A percentile compares a stretch with the other conserved stretches of the same genome.
Conservation (phyloP, 2,113 vertebrate genomes). For the Ondatra zibethicus region DNA sequence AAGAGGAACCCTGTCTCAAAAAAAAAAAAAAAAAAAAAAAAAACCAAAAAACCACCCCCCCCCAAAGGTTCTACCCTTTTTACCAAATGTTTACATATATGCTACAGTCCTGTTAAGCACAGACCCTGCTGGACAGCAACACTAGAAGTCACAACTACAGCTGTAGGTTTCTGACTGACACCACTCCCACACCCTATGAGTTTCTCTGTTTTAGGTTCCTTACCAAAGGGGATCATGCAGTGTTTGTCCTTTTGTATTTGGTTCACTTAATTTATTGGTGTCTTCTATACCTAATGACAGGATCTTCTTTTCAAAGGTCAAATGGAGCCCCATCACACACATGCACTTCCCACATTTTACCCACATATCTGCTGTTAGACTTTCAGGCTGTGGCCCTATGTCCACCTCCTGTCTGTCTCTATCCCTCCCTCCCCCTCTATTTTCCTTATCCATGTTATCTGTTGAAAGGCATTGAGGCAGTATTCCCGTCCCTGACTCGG, state of each 20-base stretch:
- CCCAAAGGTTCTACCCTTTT: background rate
- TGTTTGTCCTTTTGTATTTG: background rate
- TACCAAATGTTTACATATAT: constrained; percentile 12
- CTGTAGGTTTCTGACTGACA: background rate
- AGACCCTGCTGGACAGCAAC: background rate
- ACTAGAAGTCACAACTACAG: background rate
- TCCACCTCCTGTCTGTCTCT: background rate
- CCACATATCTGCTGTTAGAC: background rate
- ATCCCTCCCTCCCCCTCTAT: background rate
- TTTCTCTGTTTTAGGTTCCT: background rate
- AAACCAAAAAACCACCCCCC: too few relatives aligned
- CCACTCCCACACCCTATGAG: background rate
- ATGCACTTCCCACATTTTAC: background rate
- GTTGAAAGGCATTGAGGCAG: background rate
- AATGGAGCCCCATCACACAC: background rate
- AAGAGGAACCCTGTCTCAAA: too few relatives aligned
- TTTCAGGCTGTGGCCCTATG: background rate
- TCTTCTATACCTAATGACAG: background rate
- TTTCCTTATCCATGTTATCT: background rate
- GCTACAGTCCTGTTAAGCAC: background rate
- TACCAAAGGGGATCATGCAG: background rate
- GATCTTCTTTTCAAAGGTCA: background rate
- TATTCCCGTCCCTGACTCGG: background rate
- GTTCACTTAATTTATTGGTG: background rate
- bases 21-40: too few relatives aligned